These are phyloP conservation scores for Whitmania pigra DNA, from an alignment of 1,140 invertebrate species.

Conservation along the genomic window DNA sequence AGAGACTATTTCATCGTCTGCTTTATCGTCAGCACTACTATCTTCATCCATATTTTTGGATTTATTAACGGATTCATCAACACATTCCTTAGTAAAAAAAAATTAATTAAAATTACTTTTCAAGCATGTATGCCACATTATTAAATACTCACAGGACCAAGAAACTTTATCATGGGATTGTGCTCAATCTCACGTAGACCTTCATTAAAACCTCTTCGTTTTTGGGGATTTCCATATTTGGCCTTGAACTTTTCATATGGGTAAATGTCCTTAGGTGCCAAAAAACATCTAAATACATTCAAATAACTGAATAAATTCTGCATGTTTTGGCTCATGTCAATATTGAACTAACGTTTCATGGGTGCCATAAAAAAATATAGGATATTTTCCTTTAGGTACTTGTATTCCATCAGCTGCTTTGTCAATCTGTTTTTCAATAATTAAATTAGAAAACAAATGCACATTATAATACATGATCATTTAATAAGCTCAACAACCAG, in stretches of 20 bases:
- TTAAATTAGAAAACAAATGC: background rate
- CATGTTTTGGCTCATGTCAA: slow-evolving; percentile 29
- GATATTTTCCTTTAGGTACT: slow-evolving; percentile 62
- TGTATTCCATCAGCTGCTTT: slow-evolving; percentile 47
- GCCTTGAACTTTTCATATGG: slow-evolving; percentile 51
- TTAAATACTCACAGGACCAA: background rate
- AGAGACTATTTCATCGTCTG: background rate
- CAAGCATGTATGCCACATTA: too few species aligned
- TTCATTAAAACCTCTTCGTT: slow-evolving; percentile 55
- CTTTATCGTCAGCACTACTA: background rate
- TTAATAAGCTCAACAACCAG: background rate
- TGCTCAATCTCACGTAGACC: slow-evolving; percentile 54
- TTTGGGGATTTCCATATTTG: slow-evolving; percentile 53
- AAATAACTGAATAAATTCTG: slow-evolving; percentile 30
- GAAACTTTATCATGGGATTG: slow-evolving; percentile 39
- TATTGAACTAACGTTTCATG: slow-evolving; percentile 69
- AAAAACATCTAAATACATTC: slow-evolving; percentile 41
- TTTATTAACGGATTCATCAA: background rate
- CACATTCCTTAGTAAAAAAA: too few species aligned
- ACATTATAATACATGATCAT: background rate
- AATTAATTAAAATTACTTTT: too few species aligned
- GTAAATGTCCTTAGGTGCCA: slow-evolving; percentile 45
- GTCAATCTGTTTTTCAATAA: slow-evolving; percentile 50
- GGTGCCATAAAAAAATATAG: slow-evolving; percentile 85
- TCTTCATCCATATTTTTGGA: slow-evolving; percentile 1